phyloP scores from a whole-genome alignment of 2,797 vertebrate genomes.

The Champsocephalus gunnari region DNA sequence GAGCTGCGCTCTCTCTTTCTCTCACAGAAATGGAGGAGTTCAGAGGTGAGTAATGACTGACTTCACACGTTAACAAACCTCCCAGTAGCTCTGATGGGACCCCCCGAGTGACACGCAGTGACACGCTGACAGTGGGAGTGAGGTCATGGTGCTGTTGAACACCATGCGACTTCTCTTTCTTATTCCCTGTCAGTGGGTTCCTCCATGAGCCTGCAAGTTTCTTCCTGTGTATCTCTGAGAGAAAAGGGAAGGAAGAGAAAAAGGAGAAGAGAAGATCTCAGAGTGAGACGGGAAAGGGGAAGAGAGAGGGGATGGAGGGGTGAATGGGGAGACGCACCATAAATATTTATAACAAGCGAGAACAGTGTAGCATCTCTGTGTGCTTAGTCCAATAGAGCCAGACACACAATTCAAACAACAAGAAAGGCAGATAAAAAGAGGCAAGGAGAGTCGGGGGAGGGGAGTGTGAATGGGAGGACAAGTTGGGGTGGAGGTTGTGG shows the following conservation, averaged over 20 bases:
- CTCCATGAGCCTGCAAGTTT: conserved; percentile 25
- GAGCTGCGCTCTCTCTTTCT: conserved; percentile 35
- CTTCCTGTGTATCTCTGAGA: conserved; percentile 49
- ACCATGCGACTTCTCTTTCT: conserved; percentile 58
- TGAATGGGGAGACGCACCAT: conserved; percentile 61
- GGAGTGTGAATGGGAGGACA: conserved; percentile 19
- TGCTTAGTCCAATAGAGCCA: conserved; percentile 72
- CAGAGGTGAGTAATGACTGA: conserved; percentile 72
- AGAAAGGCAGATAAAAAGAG: conserved; percentile 47
- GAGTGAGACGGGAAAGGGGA: conserved; percentile 16
- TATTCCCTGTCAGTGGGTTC: conserved; percentile 49
- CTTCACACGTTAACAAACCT: conserved; percentile 13
- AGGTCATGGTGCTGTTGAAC: conserved; percentile 40
- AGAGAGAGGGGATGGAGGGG: conserved; percentile 13
- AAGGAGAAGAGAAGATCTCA: conserved; percentile 53
- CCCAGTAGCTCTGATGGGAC: conserved; percentile 14
- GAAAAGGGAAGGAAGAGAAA: conserved; percentile 63
- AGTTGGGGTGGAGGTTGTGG: conserved; percentile 39
- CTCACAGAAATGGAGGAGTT: conserved; percentile 69
- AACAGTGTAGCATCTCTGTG: conserved; percentile 74
- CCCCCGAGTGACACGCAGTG: conserved; percentile 36
- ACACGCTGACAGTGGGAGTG: conserved; percentile 61
- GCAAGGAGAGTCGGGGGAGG: conserved; percentile 38
- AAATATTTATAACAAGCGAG: conserved; percentile 77
- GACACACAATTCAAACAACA: conserved; percentile 68